phyloP scores from a whole-genome alignment of 1,140 invertebrate species.

The Apocrypta bakeri region DNA sequence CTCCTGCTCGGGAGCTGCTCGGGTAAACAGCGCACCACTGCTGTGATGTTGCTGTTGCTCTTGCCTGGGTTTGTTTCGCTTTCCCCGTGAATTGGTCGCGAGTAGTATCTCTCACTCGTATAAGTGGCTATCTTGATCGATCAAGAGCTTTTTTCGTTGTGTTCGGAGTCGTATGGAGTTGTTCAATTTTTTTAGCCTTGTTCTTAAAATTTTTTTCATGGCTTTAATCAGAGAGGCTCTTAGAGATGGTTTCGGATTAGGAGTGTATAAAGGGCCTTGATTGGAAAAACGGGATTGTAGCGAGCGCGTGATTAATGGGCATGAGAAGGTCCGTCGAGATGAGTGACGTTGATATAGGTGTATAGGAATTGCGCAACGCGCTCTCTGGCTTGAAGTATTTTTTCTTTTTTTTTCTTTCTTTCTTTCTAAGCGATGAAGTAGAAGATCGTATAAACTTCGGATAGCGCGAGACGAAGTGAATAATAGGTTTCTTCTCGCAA shows the following conservation, averaged over 20 bases:
- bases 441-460: too few relatives aligned
- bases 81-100: background rate
- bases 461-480: background rate
- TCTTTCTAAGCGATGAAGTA: background rate
- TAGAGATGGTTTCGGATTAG: background rate
- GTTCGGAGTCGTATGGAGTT: background rate
- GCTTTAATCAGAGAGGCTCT: background rate
- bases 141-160: background rate
- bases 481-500: background rate
- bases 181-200: background rate
- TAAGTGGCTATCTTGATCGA: background rate
- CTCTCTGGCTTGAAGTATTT: background rate
- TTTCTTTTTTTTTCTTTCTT: background rate
- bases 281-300: background rate
- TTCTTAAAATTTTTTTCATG: background rate
- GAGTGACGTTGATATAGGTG: conserved; percentile 20
- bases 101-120: background rate
- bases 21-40: too few relatives aligned
- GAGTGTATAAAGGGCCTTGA: background rate
- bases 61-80: background rate
- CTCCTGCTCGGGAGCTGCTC: background rate
- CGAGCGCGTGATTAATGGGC: conserved; percentile 30
- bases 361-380: conserved; percentile 29
- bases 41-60: background rate
- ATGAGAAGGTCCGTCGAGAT: conserved; percentile 14